These are phyloP conservation scores for Spermophilus dauricus DNA, from an alignment of 2,113 vertebrate genomes.

Conservation along the genomic window DNA sequence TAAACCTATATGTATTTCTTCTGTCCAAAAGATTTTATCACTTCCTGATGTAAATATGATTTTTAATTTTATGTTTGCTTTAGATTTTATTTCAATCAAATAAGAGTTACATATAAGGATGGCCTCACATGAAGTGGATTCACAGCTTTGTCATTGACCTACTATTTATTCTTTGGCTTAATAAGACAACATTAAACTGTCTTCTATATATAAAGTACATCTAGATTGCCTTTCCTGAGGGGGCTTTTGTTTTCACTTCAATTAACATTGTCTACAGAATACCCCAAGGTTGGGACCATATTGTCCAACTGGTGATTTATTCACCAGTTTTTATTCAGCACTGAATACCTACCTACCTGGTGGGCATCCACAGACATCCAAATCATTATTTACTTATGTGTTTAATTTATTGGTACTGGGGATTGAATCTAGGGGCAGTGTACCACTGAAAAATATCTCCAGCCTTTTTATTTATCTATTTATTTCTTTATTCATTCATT, in stretches of 20 bases:
- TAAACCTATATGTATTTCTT: background rate
- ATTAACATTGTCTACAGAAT: background rate
- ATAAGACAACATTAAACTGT: conserved; percentile 41
- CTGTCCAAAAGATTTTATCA: background rate
- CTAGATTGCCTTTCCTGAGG: background rate
- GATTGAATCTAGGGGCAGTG: background rate
- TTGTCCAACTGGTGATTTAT: background rate
- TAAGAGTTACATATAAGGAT: conserved; percentile 28
- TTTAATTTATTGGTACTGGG: no score
- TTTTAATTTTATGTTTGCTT: conserved; percentile 45
- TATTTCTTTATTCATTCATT: no score
- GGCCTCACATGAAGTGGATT: background rate
- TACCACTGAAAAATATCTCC: background rate
- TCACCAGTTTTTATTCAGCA: background rate
- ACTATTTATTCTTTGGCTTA: conserved; percentile 40
- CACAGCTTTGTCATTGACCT: background rate
- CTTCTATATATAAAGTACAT: background rate
- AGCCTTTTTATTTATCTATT: no score
- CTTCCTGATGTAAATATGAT: conserved; percentile 9
- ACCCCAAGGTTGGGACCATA: background rate
- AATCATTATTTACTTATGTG: background rate
- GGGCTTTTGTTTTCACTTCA: conserved; percentile 15
- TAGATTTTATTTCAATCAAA: conserved; percentile 53
- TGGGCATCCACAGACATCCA: background rate
- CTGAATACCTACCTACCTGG: background rate